Conservation (phyloP, 1,140 invertebrate species). For the Penaeus chinensis region DNA sequence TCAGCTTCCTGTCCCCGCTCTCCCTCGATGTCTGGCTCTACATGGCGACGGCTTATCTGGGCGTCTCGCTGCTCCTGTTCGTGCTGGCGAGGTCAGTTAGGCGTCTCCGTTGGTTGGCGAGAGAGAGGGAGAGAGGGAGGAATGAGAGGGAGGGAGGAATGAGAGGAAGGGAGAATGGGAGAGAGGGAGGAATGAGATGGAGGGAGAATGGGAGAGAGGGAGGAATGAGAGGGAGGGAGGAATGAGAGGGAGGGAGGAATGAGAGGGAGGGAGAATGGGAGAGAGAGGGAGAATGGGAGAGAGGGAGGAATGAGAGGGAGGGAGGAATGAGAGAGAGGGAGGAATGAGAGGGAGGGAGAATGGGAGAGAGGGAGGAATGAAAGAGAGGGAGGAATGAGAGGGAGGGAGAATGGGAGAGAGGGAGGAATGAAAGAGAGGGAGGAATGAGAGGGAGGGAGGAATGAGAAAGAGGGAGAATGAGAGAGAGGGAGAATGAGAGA, state of each 20-base stretch:
- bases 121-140: neutral
- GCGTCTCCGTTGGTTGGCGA: neutral
- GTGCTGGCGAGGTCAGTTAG: conserved; percentile 74
- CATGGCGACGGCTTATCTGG: conserved; percentile 89
- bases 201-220: neutral
- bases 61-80: conserved; percentile 69
- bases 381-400: too few relatives aligned
- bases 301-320: neutral
- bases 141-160: neutral
- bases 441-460: too few relatives aligned
- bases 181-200: neutral
- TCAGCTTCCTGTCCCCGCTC: conserved; percentile 91
- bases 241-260: too few relatives aligned
- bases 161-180: neutral
- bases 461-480: too few relatives aligned
- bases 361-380: neutral
- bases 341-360: neutral
- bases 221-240: too few relatives aligned
- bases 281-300: neutral
- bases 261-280: too few relatives aligned
- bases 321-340: neutral
- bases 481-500: too few relatives aligned
- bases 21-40: conserved; percentile 96
- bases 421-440: too few relatives aligned
- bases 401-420: too few relatives aligned